Base-by-base conservation (phyloP, 2,113 vertebrate genomes). In the Mesembrinibis cayennensis region DNA sequence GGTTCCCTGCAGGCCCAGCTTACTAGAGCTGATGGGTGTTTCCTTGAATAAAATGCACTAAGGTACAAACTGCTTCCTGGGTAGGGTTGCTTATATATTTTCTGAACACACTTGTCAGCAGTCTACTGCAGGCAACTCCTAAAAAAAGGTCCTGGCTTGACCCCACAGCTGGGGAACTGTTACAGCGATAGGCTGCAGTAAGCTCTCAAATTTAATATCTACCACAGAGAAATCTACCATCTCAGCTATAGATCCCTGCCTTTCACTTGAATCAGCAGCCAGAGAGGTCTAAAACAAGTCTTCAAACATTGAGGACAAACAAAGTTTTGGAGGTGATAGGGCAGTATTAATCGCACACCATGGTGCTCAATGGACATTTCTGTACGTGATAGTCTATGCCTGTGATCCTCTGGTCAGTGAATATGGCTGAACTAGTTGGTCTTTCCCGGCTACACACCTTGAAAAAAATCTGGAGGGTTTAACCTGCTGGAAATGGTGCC, bases 281-380 rank as follows among this genome's bases (percentile, higher is more conserved):
- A 27, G 23, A 72, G 63, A 47, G 11, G 11, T 62, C 36, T 56
- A 34, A 83, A 85, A 26, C 5, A 71, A n/a, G 10, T 20, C 29
- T 69, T 81, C 45, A 72, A 63, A 47, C 42, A 45, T 0, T 14
- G 30, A 61, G 45, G 11, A 16, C 45, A 76, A 83, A 42, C 6
- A n/a, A 67, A 16, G 11, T 30, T 82, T 66, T 50, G 36, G 56
- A 56, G 34, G 12, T 66, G 44, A 30, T 52, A 44, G 3, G 7
- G 23, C 0, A 1, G 32, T 40, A 58, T 52, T 30, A 80, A n/a
- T 21, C 40, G 11, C 23, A 34, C 26, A 17, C 19, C 1, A 0
- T 40, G 49, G 9, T 32, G 17, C 20, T 53, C 21, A 23, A 1
- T 58, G 44, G 44, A 32, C 34, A 30, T 44, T 47, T 83, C 49